A percentile compares a stretch with the other conserved stretches of the same genome.
phyloP scores from a whole-genome alignment of 2,888 invertebrate species.

The Pyrgus malvae region DNA sequence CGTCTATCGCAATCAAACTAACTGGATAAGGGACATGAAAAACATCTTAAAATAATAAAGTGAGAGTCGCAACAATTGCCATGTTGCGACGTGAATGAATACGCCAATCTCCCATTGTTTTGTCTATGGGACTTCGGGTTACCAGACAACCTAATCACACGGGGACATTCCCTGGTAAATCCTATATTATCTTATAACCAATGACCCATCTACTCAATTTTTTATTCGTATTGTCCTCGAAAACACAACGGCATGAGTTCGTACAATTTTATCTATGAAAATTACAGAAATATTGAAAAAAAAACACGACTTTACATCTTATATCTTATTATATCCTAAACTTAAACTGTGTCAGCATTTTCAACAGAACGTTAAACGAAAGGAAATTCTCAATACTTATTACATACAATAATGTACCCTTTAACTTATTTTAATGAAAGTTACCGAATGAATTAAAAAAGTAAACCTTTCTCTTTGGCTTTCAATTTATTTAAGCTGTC shows the following conservation, averaged over 20 bases:
- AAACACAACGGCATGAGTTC: too few species aligned
- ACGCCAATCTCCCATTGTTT: slow-evolving; percentile 11
- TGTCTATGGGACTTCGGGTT: slow-evolving; percentile 3
- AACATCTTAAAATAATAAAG: slow-evolving; percentile 9
- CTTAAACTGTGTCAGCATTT: too few species aligned
- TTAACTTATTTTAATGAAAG: too few species aligned
- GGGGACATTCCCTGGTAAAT: background rate
- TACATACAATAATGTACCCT: too few species aligned
- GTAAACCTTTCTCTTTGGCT: background rate
- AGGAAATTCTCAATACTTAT: too few species aligned
- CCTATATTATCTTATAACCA: background rate
- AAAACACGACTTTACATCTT: too few species aligned
- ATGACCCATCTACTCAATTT: background rate
- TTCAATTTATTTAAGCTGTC: background rate
- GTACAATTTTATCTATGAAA: too few species aligned
- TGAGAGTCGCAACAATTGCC: slow-evolving; percentile 6
- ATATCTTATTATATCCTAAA: too few species aligned
- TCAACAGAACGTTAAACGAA: too few species aligned
- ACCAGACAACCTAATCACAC: background rate
- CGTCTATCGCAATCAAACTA: slow-evolving; percentile 7
- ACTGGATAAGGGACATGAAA: slow-evolving; percentile 4
- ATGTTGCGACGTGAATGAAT: slow-evolving; percentile 6
- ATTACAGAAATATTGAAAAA: too few species aligned
- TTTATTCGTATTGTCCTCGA: too few species aligned
- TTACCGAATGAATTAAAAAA: background rate